Percentiles rank a stretch among this genome's conserved stretches.
Conservation (phyloP, 2,888 invertebrate genomes). For the Synergus umbraculus region DNA sequence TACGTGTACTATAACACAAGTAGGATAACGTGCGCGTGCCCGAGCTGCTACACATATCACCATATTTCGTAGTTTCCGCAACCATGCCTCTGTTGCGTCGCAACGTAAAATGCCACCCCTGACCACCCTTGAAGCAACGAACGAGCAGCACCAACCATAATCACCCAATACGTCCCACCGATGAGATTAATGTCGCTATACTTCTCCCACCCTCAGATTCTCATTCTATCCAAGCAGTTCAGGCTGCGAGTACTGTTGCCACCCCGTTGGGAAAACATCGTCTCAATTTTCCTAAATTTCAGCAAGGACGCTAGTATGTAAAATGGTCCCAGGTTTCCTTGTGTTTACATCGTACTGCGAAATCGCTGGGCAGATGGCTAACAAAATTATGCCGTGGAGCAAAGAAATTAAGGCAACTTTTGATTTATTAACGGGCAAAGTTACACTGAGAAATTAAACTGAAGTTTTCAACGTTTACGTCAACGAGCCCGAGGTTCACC, state of each 20-base stretch:
- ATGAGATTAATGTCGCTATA: slow-evolving; percentile 69
- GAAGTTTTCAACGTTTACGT: too few species aligned
- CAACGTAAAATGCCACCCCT: slow-evolving; percentile 57
- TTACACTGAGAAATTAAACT: too few species aligned
- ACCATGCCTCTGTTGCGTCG: slow-evolving; percentile 37
- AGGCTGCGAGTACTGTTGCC: slow-evolving; percentile 21
- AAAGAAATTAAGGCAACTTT: too few species aligned
- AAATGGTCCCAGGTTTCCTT: slow-evolving; percentile 26
- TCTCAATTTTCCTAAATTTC: slow-evolving; percentile 39
- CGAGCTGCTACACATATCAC: slow-evolving; percentile 46
- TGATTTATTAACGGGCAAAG: too few species aligned
- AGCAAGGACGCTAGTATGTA: slow-evolving; percentile 20
- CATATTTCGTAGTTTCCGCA: slow-evolving; percentile 44
- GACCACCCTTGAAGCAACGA: slow-evolving; percentile 50
- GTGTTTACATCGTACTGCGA: slow-evolving; percentile 28
- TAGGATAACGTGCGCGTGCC: slow-evolving; percentile 36
- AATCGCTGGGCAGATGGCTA: background rate
- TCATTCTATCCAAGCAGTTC: slow-evolving; percentile 6
- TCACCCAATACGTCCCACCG: slow-evolving; percentile 68
- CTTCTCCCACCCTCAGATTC: slow-evolving; percentile 42
- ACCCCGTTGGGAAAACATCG: slow-evolving; percentile 40
- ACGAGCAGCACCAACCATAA: slow-evolving; percentile 65
- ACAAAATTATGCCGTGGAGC: background rate
- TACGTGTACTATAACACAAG: slow-evolving; percentile 41
- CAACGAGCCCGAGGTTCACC: too few species aligned